Percentiles rank a stretch among this genome's conserved stretches.
These are phyloP conservation scores for Pristionchus japonicus DNA, from an alignment of 2,888 invertebrate species.

Conservation along the genomic window DNA sequence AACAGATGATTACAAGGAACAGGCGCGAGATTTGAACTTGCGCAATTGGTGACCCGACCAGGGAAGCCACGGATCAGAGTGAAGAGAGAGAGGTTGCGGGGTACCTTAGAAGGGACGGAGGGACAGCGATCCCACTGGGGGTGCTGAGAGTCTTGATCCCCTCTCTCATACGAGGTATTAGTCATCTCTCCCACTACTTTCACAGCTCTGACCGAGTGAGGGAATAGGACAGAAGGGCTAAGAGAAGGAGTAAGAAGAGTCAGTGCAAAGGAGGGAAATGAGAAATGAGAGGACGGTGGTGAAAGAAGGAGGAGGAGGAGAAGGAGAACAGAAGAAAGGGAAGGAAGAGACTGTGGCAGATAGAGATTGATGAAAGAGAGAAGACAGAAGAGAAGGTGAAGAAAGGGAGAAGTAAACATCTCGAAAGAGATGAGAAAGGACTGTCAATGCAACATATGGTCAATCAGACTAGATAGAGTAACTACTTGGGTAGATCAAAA, in stretches of 20 bases:
- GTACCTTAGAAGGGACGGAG: neutral
- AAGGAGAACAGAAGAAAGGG: conserved; percentile 3
- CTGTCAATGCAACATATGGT: neutral
- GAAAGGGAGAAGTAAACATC: neutral
- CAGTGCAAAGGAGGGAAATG: conserved; percentile 7
- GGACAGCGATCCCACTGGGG: neutral
- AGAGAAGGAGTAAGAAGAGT: conserved; percentile 12
- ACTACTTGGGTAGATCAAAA: neutral
- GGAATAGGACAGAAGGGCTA: neutral
- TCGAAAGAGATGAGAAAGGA: too few species aligned
- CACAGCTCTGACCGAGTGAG: conserved; percentile 10
- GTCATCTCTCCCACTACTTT: neutral
- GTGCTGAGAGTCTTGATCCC: conserved; percentile 10
- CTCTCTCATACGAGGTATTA: conserved; percentile 27
- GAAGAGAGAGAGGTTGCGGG: neutral
- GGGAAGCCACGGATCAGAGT: neutral
- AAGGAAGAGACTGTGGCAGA: neutral
- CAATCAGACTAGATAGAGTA: neutral
- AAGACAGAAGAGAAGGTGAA: neutral
- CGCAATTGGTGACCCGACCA: neutral
- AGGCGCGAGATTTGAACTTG: neutral
- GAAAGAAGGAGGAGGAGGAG: neutral
- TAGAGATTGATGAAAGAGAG: neutral
- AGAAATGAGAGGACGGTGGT: neutral
- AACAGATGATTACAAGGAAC: neutral